Evolutionary conservation across 2,888 invertebrate species (phyloP).

Genomic region (Rhodophaea formosa): DNA sequence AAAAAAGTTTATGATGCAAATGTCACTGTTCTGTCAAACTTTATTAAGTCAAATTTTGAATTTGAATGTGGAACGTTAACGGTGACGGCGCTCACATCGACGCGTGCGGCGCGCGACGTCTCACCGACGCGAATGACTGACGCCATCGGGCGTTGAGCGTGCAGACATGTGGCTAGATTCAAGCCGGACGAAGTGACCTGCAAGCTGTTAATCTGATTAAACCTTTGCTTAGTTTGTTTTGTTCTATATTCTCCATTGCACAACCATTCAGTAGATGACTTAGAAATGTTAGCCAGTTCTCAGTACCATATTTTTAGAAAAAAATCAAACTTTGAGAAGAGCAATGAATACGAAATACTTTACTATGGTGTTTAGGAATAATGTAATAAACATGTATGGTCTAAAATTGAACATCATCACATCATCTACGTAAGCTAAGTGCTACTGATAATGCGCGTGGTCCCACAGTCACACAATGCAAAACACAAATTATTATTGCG

Average conservation of each 20-base stretch:
- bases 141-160: conserved; percentile 33
- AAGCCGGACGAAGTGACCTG: conserved; percentile 58
- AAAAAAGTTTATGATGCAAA: conserved; percentile 30
- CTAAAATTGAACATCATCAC: neutral
- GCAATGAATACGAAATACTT: too few species aligned
- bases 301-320: neutral
- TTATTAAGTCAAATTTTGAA: conserved; percentile 33
- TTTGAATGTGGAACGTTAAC: conserved; percentile 59
- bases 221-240: conserved; percentile 52
- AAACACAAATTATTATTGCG: conserved; percentile 44
- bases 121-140: conserved; percentile 61
- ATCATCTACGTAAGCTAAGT: neutral
- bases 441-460: conserved; percentile 24
- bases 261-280: conserved; percentile 10
- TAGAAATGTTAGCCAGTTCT: neutral
- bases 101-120: conserved; percentile 53
- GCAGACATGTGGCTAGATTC: conserved; percentile 51
- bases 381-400: neutral
- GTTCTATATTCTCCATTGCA: conserved; percentile 41
- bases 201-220: conserved; percentile 71
- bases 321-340: neutral
- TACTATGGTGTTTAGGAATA: neutral
- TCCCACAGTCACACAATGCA: conserved; percentile 38
- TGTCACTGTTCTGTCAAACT: conserved; percentile 41
- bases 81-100: conserved; percentile 52